These are phyloP conservation scores for Calliopsis andreniformis DNA, from an alignment of 1,140 invertebrate species.

Conservation along the genomic window DNA sequence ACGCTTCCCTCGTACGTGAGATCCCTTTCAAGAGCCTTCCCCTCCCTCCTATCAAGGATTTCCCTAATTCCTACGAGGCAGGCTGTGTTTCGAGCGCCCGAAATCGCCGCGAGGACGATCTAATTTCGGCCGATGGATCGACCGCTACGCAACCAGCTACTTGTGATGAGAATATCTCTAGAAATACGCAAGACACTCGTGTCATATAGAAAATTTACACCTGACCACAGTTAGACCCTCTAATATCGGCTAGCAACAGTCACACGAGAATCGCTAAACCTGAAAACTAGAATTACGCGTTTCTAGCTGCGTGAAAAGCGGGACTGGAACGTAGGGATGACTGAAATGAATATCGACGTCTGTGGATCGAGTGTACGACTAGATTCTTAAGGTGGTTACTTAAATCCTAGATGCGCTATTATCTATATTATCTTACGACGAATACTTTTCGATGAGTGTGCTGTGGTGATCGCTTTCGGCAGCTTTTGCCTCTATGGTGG, in stretches of 20 bases:
- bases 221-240: constrained; percentile 50
- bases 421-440: not conserved
- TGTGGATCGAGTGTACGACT: constrained; percentile 4
- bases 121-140: constrained; percentile 15
- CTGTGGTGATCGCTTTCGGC: not conserved
- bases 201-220: constrained; percentile 61
- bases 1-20: too few species aligned
- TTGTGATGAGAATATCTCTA: constrained; percentile 34
- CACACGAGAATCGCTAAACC: constrained; percentile 38
- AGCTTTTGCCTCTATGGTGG: constrained; percentile 3
- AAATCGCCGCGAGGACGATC: constrained; percentile 21
- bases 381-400: constrained; percentile 14
- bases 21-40: not conserved
- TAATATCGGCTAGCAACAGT: constrained; percentile 39
- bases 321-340: not conserved
- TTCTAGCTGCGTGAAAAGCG: constrained; percentile 15
- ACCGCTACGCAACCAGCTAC: constrained; percentile 27
- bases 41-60: too few species aligned
- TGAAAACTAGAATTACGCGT: constrained; percentile 20
- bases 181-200: constrained; percentile 48
- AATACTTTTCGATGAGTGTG: constrained; percentile 8
- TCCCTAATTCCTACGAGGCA: too few species aligned
- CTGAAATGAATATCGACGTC: constrained; percentile 6
- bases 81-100: too few species aligned
- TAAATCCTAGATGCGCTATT: constrained; percentile 31